These are phyloP conservation scores for Phyllopteryx taeniolatus DNA, from an alignment of 2,113 vertebrate species.

Conservation along the genomic window DNA sequence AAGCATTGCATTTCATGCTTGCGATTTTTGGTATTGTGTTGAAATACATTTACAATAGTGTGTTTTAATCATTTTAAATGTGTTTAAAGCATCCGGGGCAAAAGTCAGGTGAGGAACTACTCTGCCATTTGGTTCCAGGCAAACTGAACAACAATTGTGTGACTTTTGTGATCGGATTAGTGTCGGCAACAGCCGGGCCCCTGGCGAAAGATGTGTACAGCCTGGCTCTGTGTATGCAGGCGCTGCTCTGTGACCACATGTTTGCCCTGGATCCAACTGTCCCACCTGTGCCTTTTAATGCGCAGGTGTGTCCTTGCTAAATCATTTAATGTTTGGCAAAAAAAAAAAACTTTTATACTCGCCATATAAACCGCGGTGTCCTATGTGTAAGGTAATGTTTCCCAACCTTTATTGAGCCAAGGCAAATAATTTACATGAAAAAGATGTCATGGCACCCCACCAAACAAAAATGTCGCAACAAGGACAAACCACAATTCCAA, in stretches of 20 bases:
- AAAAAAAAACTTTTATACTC: not conserved
- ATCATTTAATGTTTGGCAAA: too few relatives aligned
- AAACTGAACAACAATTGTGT: not conserved
- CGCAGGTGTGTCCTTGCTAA: constrained; percentile 43
- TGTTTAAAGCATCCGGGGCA: constrained; percentile 37
- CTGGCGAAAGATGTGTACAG: constrained; percentile 85
- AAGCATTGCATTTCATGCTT: too few relatives aligned
- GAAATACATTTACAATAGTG: too few relatives aligned
- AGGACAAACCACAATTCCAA: too few relatives aligned
- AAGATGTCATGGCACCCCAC: too few relatives aligned
- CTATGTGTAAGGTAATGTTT: not conserved
- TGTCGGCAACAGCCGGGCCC: constrained; percentile 71
- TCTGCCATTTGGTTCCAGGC: too few relatives aligned
- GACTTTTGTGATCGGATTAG: constrained; percentile 49
- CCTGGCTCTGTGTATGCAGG: constrained; percentile 84
- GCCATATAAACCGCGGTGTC: not conserved
- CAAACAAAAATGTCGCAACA: too few relatives aligned
- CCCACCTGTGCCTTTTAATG: constrained; percentile 83
- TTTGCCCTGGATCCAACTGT: constrained; percentile 84
- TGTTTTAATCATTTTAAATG: too few relatives aligned
- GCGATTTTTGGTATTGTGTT: too few relatives aligned
- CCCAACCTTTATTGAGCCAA: not conserved
- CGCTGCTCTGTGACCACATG: constrained; percentile 84
- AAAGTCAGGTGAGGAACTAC: constrained; percentile 59
- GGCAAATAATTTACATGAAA: too few relatives aligned